These are phyloP conservation scores for Plectropomus leopardus DNA, from an alignment of 2,113 vertebrate species.

Conservation along the genomic window DNA sequence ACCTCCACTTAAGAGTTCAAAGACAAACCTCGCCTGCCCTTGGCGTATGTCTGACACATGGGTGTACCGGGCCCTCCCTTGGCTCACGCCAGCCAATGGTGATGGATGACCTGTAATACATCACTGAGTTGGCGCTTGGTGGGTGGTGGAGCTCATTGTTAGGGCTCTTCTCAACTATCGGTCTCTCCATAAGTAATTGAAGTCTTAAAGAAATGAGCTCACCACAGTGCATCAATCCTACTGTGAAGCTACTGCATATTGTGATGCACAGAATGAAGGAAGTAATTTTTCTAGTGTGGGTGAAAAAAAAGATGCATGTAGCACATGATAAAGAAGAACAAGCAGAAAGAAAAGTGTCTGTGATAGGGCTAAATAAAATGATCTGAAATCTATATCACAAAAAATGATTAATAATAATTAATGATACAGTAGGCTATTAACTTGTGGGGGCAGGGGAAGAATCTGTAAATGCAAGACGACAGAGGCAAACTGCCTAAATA, in stretches of 20 bases:
- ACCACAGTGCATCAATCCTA: background rate
- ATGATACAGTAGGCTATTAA: too few relatives aligned
- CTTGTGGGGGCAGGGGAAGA: too few relatives aligned
- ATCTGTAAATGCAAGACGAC: too few relatives aligned
- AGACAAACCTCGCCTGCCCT: constrained; percentile 39
- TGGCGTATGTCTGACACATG: constrained; percentile 41
- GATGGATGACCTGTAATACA: constrained; percentile 60
- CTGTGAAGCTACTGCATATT: background rate
- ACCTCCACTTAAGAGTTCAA: constrained; percentile 60
- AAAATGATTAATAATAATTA: background rate
- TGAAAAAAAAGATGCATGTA: background rate
- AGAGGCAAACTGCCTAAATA: too few relatives aligned
- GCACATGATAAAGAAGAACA: background rate
- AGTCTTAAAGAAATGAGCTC: constrained; percentile 31
- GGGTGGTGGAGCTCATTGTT: constrained; percentile 21
- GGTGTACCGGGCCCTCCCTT: constrained; percentile 22
- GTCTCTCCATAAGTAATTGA: constrained; percentile 17
- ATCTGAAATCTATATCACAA: background rate
- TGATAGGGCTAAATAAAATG: background rate
- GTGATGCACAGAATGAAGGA: background rate
- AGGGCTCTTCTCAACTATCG: constrained; percentile 16
- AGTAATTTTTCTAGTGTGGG: background rate
- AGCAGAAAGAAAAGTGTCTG: background rate
- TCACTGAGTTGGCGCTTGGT: constrained; percentile 39
- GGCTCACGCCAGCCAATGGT: constrained; percentile 33